Conservation (phyloP, 2,888 invertebrate genomes). For the Stenichneumon culpator region DNA sequence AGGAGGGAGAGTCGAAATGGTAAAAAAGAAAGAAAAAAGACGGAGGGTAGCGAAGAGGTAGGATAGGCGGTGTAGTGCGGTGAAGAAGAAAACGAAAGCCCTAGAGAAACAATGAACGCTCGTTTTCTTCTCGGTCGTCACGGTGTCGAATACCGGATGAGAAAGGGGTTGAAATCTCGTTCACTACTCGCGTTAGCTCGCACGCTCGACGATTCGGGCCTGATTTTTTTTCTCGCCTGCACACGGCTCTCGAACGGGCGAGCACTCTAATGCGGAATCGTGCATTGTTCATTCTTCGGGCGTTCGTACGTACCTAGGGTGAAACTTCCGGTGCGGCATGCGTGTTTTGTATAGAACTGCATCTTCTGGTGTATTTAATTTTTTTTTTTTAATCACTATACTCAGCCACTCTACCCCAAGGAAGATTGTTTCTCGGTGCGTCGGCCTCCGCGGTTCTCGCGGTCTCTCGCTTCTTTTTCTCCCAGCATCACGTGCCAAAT, state of each 20-base stretch:
- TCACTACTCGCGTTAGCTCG: conserved; percentile 4
- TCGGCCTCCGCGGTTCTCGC: conserved; percentile 20
- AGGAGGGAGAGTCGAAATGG: conserved; percentile 5
- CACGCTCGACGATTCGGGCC: conserved; percentile 11
- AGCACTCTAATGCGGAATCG: conserved; percentile 46
- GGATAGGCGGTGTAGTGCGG: background rate
- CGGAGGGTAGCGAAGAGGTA: background rate
- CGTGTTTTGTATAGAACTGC: background rate
- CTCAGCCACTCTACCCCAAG: conserved; percentile 2
- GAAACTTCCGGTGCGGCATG: background rate
- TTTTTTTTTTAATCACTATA: conserved; percentile 18
- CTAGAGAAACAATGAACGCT: conserved; percentile 26
- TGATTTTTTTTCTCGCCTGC: background rate
- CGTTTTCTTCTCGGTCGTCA: conserved; percentile 12
- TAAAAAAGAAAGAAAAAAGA: background rate
- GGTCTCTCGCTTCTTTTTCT: background rate
- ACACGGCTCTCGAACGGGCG: background rate
- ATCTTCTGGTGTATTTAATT: conserved; percentile 1
- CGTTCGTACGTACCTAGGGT: conserved; percentile 18
- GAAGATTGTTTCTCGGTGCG: conserved; percentile 14
- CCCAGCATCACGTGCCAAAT: conserved; percentile 34
- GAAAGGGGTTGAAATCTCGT: conserved; percentile 25
- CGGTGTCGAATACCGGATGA: conserved; percentile 4
- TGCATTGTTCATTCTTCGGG: conserved; percentile 57
- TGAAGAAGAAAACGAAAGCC: background rate